phyloP scores from a whole-genome alignment of 2,113 vertebrate species.

The Hiodon alosoides region DNA sequence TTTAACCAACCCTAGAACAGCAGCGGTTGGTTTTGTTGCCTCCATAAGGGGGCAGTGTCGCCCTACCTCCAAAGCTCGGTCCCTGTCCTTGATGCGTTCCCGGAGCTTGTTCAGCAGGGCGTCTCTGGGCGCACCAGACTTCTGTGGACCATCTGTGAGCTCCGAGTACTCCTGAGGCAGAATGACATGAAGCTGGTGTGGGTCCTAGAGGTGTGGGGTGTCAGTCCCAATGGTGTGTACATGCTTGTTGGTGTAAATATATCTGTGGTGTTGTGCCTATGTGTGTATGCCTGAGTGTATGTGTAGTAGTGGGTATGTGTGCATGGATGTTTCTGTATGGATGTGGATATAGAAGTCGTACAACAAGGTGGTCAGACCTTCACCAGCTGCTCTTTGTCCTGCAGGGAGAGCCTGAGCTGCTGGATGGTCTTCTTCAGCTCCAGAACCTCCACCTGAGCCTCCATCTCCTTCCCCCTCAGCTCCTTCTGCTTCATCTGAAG shows the following conservation, averaged over 20 bases:
- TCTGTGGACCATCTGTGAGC: slow-evolving; percentile 65
- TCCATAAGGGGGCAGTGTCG: neutral
- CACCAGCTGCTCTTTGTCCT: slow-evolving; percentile 75
- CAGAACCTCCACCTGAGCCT: slow-evolving; percentile 57
- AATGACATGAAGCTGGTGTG: neutral
- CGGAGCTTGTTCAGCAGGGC: slow-evolving; percentile 79
- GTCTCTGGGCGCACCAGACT: slow-evolving; percentile 60
- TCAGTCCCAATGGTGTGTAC: no score
- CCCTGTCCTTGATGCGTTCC: slow-evolving; percentile 80
- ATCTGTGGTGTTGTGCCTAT: neutral
- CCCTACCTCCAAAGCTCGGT: slow-evolving; percentile 82
- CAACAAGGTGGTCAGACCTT: slow-evolving; percentile 52
- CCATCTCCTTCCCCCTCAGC: slow-evolving; percentile 65
- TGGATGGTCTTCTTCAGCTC: slow-evolving; percentile 66
- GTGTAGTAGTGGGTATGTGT: neutral
- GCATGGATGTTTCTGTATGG: neutral
- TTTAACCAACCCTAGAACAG: neutral
- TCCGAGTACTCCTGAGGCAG: slow-evolving; percentile 74
- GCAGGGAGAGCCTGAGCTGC: slow-evolving; percentile 62
- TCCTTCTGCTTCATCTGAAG: slow-evolving; percentile 71
- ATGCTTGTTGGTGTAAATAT: neutral
- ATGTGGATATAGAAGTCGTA: neutral
- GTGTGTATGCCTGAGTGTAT: neutral
- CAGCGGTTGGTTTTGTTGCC: neutral
- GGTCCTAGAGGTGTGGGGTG: no score